Evolutionary conservation across 1,140 invertebrate species (phyloP).

Genomic region (Brachionus rotundiformis): DNA sequence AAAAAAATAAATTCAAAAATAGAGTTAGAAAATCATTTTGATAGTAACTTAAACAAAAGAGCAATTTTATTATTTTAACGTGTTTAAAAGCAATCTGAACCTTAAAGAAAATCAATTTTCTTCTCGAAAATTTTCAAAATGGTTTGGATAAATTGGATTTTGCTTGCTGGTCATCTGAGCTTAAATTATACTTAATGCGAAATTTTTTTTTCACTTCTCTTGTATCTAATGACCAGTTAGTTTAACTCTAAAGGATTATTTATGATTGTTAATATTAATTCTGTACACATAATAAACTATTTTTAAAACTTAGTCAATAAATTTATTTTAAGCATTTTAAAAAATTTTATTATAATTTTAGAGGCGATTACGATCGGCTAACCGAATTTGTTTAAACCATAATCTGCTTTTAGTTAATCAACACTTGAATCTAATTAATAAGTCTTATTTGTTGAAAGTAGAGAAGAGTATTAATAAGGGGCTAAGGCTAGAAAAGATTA

Average conservation of each 20-base stretch:
- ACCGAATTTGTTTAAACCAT: too few species aligned
- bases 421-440: background rate
- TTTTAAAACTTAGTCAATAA: background rate
- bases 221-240: too few species aligned
- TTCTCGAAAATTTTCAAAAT: background rate
- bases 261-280: background rate
- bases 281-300: background rate
- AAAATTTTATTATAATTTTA: background rate
- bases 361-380: too few species aligned
- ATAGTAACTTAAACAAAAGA: conserved; percentile 16
- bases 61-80: background rate
- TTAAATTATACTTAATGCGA: background rate
- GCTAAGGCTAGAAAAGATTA: background rate
- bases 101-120: background rate
- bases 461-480: background rate
- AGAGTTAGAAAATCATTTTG: background rate
- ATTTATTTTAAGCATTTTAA: background rate
- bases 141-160: background rate
- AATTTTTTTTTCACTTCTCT: background rate
- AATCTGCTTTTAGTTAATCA: background rate
- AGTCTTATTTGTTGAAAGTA: background rate
- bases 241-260: too few species aligned
- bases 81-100: background rate
- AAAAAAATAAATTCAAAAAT: background rate
- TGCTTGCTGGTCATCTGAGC: background rate